These are phyloP conservation scores for Gari tellinella DNA, from an alignment of 2,888 invertebrate species.

Conservation along the genomic window DNA sequence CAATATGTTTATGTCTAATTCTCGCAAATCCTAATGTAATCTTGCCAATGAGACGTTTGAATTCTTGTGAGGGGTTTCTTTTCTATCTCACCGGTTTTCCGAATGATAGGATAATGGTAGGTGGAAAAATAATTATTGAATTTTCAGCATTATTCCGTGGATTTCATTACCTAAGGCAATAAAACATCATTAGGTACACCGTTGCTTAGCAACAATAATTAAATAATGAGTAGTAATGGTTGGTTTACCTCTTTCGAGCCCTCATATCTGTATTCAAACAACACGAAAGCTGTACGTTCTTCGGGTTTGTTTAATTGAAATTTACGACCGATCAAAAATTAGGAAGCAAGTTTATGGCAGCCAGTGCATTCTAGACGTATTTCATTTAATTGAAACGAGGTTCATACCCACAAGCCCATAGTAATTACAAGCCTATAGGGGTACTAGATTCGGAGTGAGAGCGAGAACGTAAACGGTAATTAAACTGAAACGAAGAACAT, in stretches of 20 bases:
- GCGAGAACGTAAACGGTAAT: not conserved
- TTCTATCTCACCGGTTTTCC: too few relatives aligned
- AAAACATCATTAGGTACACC: constrained; percentile 50
- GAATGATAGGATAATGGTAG: too few relatives aligned
- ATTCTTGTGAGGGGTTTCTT: too few relatives aligned
- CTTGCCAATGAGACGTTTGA: too few relatives aligned
- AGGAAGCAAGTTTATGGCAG: constrained; percentile 6
- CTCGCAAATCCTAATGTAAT: too few relatives aligned
- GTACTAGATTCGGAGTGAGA: too few relatives aligned
- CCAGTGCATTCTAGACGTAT: not conserved
- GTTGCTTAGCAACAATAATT: constrained; percentile 60
- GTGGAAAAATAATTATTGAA: constrained; percentile 53
- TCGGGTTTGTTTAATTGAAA: constrained; percentile 29
- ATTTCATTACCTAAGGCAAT: constrained; percentile 56
- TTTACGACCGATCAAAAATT: constrained; percentile 28
- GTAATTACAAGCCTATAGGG: too few relatives aligned
- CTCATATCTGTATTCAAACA: constrained; percentile 40
- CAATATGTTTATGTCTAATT: too few relatives aligned
- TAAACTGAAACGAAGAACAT: not conserved
- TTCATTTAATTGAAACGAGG: constrained; percentile 9
- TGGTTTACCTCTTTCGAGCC: constrained; percentile 50
- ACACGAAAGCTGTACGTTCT: constrained; percentile 1
- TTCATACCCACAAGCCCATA: too few relatives aligned
- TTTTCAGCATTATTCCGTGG: constrained; percentile 53
- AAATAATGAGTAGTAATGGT: constrained; percentile 56